Percentiles rank a stretch among this genome's conserved stretches.
Evolutionary conservation across 2,888 invertebrate species (phyloP).

Genomic region (Autographa pulchrina): DNA sequence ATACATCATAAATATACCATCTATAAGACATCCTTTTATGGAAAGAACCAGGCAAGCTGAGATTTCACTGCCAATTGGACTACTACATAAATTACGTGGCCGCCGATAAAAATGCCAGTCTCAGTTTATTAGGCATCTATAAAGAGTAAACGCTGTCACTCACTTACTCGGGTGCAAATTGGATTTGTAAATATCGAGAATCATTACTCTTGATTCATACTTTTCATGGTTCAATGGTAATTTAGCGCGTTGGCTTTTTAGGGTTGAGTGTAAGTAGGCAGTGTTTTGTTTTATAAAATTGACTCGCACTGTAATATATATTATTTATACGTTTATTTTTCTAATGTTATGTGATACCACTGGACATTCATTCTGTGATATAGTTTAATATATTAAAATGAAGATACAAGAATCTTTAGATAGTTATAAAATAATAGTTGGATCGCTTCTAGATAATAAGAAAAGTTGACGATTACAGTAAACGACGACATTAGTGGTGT

Average conservation of each 20-base stretch:
- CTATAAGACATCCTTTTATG: too few species aligned
- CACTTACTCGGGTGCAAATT: conserved; percentile 45
- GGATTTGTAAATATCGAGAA: conserved; percentile 25
- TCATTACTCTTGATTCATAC: conserved; percentile 15
- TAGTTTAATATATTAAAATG: too few species aligned
- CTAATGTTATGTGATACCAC: too few species aligned
- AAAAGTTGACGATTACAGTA: too few species aligned
- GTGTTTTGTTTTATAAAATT: neutral
- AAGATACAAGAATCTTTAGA: too few species aligned
- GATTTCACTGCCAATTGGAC: conserved; percentile 26
- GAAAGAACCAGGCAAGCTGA: conserved; percentile 12
- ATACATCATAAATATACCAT: too few species aligned
- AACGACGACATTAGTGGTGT: too few species aligned
- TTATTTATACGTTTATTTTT: too few species aligned
- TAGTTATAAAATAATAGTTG: too few species aligned
- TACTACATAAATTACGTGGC: conserved; percentile 35
- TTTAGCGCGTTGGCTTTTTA: conserved; percentile 14
- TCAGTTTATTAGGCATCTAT: conserved; percentile 47
- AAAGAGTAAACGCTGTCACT: conserved; percentile 44
- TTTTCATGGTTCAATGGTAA: conserved; percentile 22
- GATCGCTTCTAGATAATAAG: too few species aligned
- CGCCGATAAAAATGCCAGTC: conserved; percentile 41
- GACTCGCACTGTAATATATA: too few species aligned
- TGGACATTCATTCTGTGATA: too few species aligned
- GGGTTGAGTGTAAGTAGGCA: neutral